Base-by-base conservation (phyloP, 2,888 invertebrate species). In the Linnaemya tessellans region DNA sequence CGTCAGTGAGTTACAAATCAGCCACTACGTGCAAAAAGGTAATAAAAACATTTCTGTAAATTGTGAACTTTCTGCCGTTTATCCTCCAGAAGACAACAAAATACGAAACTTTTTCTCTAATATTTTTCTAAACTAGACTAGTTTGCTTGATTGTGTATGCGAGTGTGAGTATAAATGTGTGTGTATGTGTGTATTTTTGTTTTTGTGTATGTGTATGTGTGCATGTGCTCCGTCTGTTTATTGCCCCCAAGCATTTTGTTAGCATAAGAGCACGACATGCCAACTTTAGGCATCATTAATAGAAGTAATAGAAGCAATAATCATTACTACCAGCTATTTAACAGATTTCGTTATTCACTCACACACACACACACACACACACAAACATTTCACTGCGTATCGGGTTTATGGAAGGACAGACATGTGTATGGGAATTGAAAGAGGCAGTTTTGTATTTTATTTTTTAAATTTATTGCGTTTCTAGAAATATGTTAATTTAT, bases 301-400 rank as follows among this genome's bases (percentile, higher is more conserved):
- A 30, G 22, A 18, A 35, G 30, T 49, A 67, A 35, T 18, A 30
- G 43, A 18, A 18, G 30, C n/a, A 54, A 22, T 54, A 68, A 51
- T 68, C 22, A 54, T 54, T 68, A 68, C 22, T 22, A 68, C 38
- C 22, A 54, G 68, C 22, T 3, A 51, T 68, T 54, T 54, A 54
- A 68, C 38, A 67, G 20, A 68, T 68, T 68, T 68, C 35, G 49
- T 68, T 54, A 49, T 25, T 56, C 11, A 43, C 15, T 43, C 43
- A 9, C 38, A 41, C 35, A 35, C 35, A 35, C 35, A 35, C 35
- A 35, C 35, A 35, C 8, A 35, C 35, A 35, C 35, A 35, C 38
- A 43, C 10, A 43, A 3, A 43, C 11, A 13, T 15, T 43, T 11
- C 11, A 8, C 15, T 43, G 43, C 11, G 15, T 43, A 13, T 15